A percentile compares a stretch with the other conserved stretches of the same genome.
Conservation (phyloP, 64 coral and sea anemone genomes). For the Porites lutea region DNA sequence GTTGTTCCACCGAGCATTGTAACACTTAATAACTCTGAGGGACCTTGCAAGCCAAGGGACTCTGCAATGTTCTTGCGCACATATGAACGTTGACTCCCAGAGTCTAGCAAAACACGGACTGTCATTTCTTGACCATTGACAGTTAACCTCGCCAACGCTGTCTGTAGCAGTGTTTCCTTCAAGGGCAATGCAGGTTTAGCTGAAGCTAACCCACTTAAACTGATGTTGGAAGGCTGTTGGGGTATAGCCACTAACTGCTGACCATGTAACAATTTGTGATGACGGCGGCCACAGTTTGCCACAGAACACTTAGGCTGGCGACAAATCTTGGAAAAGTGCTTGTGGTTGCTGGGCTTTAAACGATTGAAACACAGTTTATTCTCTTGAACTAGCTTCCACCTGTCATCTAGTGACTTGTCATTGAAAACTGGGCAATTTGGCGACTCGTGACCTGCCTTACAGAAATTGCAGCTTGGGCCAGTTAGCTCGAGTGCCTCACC, state of each 20-base stretch:
- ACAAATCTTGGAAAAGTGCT: constrained; percentile 30
- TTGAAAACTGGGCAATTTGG: no score
- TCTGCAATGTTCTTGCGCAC: no score
- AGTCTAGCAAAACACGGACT: no score
- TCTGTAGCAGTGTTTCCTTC: neutral
- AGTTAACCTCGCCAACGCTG: neutral
- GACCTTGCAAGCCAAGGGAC: no score
- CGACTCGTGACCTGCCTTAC: no score
- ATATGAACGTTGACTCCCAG: no score
- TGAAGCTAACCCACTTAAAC: no score
- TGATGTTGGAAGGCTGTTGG: no score
- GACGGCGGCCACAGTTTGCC: neutral
- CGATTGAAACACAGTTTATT: constrained; percentile 1
- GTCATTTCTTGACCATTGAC: neutral
- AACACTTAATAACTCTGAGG: no score
- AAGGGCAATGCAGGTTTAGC: neutral
- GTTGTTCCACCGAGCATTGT: no score
- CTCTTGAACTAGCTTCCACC: constrained; percentile 24
- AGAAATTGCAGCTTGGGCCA: no score
- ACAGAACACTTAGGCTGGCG: neutral
- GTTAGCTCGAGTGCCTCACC: no score
- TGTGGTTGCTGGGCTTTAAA: neutral
- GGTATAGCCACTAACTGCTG: neutral
- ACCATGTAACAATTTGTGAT: neutral
- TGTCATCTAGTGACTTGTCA: constrained; percentile 4